Percentiles rank a stretch among this genome's conserved stretches.
phyloP scores from a whole-genome alignment of 2,888 invertebrate species.

The Metalampra italica region DNA sequence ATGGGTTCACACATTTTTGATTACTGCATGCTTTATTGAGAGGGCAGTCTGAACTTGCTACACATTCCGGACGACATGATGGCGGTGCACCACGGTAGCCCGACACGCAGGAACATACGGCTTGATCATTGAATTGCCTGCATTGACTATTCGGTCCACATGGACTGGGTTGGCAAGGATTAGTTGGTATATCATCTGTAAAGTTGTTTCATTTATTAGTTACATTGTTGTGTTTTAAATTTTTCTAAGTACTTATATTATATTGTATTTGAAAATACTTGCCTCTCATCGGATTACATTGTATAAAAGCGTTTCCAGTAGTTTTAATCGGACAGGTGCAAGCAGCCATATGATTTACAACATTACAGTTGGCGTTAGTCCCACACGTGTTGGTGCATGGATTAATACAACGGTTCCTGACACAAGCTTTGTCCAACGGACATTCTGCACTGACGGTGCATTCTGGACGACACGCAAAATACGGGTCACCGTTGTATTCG shows the following conservation, averaged over 20 bases:
- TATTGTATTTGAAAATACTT: conserved; percentile 9
- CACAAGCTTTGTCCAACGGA: conserved; percentile 82
- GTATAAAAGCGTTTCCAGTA: conserved; percentile 85
- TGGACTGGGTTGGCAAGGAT: conserved; percentile 81
- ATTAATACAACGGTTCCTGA: conserved; percentile 83
- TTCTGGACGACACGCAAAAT: conserved; percentile 85
- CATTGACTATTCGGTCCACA: conserved; percentile 83
- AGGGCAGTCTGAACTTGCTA: conserved; percentile 84
- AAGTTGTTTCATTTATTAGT: conserved; percentile 12
- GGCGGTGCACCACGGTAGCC: conserved; percentile 83
- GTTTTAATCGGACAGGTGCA: conserved; percentile 85
- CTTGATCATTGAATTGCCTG: conserved; percentile 79
- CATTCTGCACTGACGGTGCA: conserved; percentile 87
- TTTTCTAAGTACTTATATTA: background rate
- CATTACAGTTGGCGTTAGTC: conserved; percentile 83
- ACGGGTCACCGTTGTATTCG: conserved; percentile 83
- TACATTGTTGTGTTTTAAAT: background rate
- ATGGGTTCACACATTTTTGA: conserved; percentile 85
- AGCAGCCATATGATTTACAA: conserved; percentile 86
- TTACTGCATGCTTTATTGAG: conserved; percentile 83
- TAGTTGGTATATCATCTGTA: conserved; percentile 55
- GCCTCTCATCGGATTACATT: conserved; percentile 80
- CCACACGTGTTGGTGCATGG: conserved; percentile 89
- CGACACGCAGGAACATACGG: conserved; percentile 82
- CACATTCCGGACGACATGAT: conserved; percentile 85